Base-by-base conservation (phyloP, 1,140 invertebrate species). In the Sycobia sp. region DNA sequence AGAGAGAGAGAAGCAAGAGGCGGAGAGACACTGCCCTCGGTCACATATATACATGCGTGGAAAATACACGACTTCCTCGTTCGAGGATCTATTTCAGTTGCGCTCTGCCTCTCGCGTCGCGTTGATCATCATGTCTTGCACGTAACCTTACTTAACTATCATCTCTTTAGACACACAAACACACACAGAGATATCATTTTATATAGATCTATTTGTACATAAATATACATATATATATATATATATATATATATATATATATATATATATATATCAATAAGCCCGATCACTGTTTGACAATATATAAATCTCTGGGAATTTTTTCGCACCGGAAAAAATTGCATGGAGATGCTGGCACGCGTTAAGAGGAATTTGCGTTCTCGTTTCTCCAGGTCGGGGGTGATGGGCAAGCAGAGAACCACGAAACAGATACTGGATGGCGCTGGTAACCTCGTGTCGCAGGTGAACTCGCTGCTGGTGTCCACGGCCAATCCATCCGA, bases 401-500 rank as follows among this genome's bases (percentile, higher is more conserved):
- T 63, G 9, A 76, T 76, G 78, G 77, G 71, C 46, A 75, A 66
- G 56, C 73, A 73, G 67, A 69, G 38, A 61, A 65, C 14, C 8
- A 20, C 55, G 14, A 60, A 58, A 16, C 63, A 65, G 14, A 65
- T 65, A 34, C 69, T 83, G 27, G 79, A 84, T 67, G 74, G 76
- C 27, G 79, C 77, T 13, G 69, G 69, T 29, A 76, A 78, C 53
- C 75, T 83, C 47, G 65, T 85, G 14, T 75, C 82, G 32, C 83
- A 84, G 68, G 79, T 84, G 14, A 84, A 86, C 69, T 79, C 84
- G 41, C 78, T 90, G 54, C 72, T 90, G 62, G 76, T 81, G 50
- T 87, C 87, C 32, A 83, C 82, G 59, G 84, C 86, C 22, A 87
- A 88, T 80, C 85, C 89, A 20, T 86, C 88, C 9, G 88, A 90